A percentile compares a stretch with the other conserved stretches of the same genome.
Conservation (phyloP, 2,888 invertebrate species). For the Ypsolopha scabrella region DNA sequence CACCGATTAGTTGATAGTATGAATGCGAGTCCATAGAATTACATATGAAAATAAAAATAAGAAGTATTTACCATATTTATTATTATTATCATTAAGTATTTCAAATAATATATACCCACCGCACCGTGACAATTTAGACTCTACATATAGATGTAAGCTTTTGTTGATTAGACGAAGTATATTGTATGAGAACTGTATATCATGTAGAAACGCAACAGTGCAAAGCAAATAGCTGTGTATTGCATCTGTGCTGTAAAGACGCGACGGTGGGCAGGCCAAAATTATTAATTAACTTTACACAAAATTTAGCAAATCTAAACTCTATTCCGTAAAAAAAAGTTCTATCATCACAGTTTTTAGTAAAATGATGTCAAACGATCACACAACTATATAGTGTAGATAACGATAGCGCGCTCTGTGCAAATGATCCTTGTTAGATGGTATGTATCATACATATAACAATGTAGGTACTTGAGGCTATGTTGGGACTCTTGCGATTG, state of each 20-base stretch:
- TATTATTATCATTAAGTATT: no score
- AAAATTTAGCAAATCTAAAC: conserved; percentile 34
- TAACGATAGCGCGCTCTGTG: background rate
- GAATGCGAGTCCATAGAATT: no score
- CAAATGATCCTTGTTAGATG: background rate
- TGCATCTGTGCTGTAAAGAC: background rate
- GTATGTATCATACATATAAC: background rate
- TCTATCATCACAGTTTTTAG: conserved; percentile 61
- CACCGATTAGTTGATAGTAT: no score
- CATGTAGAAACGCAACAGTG: no score
- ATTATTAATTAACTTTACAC: conserved; percentile 23
- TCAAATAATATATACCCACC: no score
- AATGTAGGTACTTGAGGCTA: background rate
- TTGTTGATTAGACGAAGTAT: background rate
- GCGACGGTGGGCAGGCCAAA: conserved; percentile 48
- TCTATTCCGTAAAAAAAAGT: conserved; percentile 20
- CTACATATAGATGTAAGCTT: background rate
- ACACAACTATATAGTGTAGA: conserved; percentile 20
- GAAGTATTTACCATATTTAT: no score
- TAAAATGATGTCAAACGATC: conserved; percentile 41
- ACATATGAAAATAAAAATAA: no score
- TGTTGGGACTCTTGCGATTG: background rate
- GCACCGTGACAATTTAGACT: no score
- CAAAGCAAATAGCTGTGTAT: conserved; percentile 3
- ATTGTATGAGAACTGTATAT: no score